Percentiles rank a stretch among this genome's conserved stretches.
Evolutionary conservation across 2,113 vertebrate genomes (phyloP).

Genomic region (Colaptes auratus): DNA sequence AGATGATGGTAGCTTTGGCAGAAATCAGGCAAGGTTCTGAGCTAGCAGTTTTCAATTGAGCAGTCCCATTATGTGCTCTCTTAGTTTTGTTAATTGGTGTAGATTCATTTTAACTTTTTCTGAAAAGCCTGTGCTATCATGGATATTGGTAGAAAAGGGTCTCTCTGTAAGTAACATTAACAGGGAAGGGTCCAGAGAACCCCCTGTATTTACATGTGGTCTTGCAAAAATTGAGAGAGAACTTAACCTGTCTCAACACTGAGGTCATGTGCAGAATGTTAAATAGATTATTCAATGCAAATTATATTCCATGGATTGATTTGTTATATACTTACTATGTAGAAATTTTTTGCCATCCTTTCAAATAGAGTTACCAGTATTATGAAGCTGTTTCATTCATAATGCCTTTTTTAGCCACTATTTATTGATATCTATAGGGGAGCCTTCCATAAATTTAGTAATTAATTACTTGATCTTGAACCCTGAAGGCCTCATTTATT

Average conservation of each 20-base stretch:
- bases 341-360: not conserved
- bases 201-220: not conserved
- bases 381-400: slow-evolving; percentile 13
- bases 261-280: not conserved
- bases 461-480: slow-evolving; percentile 21
- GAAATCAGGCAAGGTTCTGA: not conserved
- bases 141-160: not conserved
- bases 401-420: not conserved
- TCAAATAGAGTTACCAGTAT: not conserved
- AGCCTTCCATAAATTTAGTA: not conserved
- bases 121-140: not conserved
- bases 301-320: not conserved
- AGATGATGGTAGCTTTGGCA: not conserved
- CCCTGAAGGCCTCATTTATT: not conserved
- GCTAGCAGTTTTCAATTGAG: not conserved
- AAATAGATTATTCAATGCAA: not conserved
- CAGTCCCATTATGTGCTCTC: not conserved
- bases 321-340: not conserved
- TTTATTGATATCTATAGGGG: slow-evolving; percentile 23
- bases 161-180: not conserved
- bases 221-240: not conserved
- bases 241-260: not conserved
- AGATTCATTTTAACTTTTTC: not conserved
- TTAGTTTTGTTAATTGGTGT: not conserved
- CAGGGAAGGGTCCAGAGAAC: not conserved